These are phyloP conservation scores for Portunus trituberculatus DNA, from an alignment of 1,140 invertebrate species.

Conservation along the genomic window DNA sequence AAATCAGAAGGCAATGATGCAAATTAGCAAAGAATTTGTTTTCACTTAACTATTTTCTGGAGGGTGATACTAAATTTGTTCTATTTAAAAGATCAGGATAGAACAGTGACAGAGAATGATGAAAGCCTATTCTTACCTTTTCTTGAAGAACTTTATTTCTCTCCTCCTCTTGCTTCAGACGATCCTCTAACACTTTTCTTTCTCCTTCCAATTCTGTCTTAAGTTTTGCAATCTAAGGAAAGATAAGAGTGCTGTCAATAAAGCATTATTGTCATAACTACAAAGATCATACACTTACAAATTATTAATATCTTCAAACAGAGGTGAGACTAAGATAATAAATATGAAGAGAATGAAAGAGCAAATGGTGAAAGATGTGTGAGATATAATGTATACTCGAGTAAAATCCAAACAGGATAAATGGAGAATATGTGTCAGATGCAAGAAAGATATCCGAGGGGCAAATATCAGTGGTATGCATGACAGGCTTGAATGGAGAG, in stretches of 20 bases:
- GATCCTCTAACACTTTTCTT: constrained; percentile 9
- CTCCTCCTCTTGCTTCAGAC: constrained; percentile 12
- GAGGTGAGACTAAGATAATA: too few species aligned
- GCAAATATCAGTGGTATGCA: too few species aligned
- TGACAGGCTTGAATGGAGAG: too few species aligned
- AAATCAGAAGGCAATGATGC: background rate
- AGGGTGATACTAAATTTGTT: background rate
- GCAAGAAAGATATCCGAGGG: too few species aligned
- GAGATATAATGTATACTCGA: too few species aligned
- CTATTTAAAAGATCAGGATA: background rate
- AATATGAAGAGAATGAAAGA: too few species aligned
- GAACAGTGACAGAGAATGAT: background rate
- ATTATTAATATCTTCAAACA: too few species aligned
- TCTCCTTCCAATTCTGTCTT: constrained; percentile 27
- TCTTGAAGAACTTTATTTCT: constrained; percentile 38
- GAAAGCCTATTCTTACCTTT: background rate
- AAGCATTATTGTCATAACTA: too few species aligned
- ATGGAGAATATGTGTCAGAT: too few species aligned
- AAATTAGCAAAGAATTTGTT: background rate
- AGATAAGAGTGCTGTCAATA: background rate
- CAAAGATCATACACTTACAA: too few species aligned
- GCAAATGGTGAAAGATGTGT: too few species aligned
- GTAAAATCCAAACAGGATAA: too few species aligned
- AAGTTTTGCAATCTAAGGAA: background rate
- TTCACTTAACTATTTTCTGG: background rate